A percentile compares a stretch with the other conserved stretches of the same genome.
phyloP scores from a whole-genome alignment of 35 echinoderm and acorn worm genomes.

The Diadema setosum region DNA sequence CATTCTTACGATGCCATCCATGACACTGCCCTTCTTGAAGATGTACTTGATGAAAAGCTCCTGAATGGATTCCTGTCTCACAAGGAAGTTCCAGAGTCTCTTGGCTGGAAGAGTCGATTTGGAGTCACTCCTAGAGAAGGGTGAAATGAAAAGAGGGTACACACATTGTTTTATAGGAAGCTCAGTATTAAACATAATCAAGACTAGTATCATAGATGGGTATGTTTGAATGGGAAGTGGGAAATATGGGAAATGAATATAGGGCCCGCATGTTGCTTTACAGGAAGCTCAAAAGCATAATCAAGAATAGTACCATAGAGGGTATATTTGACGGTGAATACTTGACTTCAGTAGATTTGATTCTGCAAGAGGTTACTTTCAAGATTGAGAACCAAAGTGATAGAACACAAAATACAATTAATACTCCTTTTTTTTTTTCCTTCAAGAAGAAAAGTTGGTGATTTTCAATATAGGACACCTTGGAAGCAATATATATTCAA shows the following conservation, averaged over 20 bases:
- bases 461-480: too few species aligned
- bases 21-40: conserved; percentile 82
- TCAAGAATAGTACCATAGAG: too few species aligned
- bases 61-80: conserved; percentile 87
- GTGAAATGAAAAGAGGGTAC: neutral
- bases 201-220: neutral
- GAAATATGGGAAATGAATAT: neutral
- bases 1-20: conserved; percentile 62
- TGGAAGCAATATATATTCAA: too few species aligned
- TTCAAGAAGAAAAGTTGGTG: too few species aligned
- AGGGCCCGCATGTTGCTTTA: neutral
- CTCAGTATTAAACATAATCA: neutral
- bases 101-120: conserved; percentile 59
- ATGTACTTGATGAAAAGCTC: conserved; percentile 97
- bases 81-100: conserved; percentile 93
- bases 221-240: neutral
- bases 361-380: too few species aligned
- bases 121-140: conserved; percentile 42
- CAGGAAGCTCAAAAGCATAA: neutral
- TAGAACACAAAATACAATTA: too few species aligned
- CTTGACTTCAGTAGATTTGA: too few species aligned
- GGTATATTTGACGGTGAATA: too few species aligned
- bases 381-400: too few species aligned
- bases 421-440: too few species aligned
- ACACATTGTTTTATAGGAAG: neutral